Evolutionary conservation across 2,113 vertebrate species (phyloP).

Genomic region (Rhinolophus sinicus): DNA sequence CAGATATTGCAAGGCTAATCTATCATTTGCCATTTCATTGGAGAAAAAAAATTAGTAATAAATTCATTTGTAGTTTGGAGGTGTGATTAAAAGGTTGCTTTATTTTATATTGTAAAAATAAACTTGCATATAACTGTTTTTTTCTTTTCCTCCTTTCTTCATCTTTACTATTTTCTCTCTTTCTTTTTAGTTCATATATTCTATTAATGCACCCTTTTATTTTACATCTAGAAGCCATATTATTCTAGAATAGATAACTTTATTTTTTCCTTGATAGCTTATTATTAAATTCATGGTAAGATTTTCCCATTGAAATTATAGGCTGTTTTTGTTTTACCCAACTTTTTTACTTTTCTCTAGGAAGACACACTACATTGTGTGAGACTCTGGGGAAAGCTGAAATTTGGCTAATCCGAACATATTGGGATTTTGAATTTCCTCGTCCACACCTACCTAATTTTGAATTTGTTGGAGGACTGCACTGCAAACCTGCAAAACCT

Average conservation of each 20-base stretch:
- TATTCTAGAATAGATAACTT: neutral
- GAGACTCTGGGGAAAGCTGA: conserved; percentile 90
- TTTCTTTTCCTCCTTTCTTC: too few relatives aligned
- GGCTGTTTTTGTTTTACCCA: neutral
- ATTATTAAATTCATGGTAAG: neutral
- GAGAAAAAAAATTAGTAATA: neutral
- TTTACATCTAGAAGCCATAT: neutral
- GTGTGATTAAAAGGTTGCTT: neutral
- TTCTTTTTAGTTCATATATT: neutral
- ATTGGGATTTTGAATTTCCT: conserved; percentile 94
- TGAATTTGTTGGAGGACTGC: conserved; percentile 92
- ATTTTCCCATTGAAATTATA: neutral
- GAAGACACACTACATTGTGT: conserved; percentile 88
- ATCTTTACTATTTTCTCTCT: neutral
- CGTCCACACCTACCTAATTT: conserved; percentile 92
- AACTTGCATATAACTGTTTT: neutral
- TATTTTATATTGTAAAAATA: neutral
- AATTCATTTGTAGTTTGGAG: neutral
- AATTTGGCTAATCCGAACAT: conserved; percentile 92
- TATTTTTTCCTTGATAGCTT: neutral
- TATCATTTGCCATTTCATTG: neutral
- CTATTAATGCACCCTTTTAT: neutral
- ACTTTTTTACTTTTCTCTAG: conserved; percentile 75
- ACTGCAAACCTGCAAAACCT: conserved; percentile 91
- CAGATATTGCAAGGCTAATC: neutral